These are phyloP conservation scores for Colletes gigas DNA, from an alignment of 1,140 invertebrate species.

Conservation along the genomic window DNA sequence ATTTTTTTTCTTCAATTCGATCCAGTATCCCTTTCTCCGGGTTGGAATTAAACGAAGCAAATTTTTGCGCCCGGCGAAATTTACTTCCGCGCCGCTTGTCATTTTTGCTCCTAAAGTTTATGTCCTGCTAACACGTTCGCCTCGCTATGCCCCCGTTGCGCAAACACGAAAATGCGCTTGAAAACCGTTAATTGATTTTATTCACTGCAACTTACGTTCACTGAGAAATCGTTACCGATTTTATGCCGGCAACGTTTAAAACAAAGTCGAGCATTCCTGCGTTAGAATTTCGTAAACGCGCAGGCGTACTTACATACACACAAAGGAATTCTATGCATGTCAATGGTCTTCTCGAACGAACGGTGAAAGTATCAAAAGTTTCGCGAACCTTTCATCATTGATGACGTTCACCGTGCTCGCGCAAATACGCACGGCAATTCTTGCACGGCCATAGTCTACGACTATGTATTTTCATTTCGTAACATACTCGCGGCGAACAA, in stretches of 20 bases:
- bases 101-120: too few relatives aligned
- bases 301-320: slow-evolving; percentile 1
- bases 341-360: slow-evolving; percentile 33
- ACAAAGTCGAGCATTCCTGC: slow-evolving; percentile 37
- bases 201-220: slow-evolving; percentile 9
- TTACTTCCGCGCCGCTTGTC: too few relatives aligned
- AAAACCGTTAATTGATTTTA: slow-evolving; percentile 23
- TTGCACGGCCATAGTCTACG: not conserved
- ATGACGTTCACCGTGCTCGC: slow-evolving; percentile 9
- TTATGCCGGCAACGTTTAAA: slow-evolving; percentile 5
- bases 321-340: slow-evolving; percentile 41
- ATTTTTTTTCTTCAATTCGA: too few relatives aligned
- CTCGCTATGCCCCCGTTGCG: slow-evolving; percentile 4
- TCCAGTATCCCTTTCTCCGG: too few relatives aligned
- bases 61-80: too few relatives aligned
- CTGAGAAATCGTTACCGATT: not conserved
- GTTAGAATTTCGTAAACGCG: slow-evolving; percentile 31
- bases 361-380: slow-evolving; percentile 57
- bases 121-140: not conserved
- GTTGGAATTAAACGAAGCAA: too few relatives aligned
- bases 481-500: not conserved
- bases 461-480: not conserved
- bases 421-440: not conserved
- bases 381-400: slow-evolving; percentile 38
- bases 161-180: slow-evolving; percentile 38